Evolutionary conservation across 1,140 invertebrate genomes (phyloP), one percentile per base, ranked within the genome.

Genomic region (Musca vetustissima): DNA sequence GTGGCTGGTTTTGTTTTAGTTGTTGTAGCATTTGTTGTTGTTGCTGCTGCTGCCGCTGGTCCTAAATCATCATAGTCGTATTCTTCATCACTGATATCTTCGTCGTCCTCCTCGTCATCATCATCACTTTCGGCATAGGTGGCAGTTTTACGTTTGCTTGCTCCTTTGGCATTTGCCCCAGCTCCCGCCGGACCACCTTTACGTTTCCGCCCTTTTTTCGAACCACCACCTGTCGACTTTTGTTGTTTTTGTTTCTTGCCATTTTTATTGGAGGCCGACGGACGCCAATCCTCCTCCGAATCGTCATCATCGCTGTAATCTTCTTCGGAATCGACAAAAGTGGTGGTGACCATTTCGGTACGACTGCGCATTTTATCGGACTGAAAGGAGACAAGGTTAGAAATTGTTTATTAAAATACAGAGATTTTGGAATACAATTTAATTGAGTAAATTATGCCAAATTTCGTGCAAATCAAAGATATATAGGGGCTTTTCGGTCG

Each of bases 251-350:
- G 72, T 68, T 77, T 77, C 70, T 75, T 61, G 36, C 72, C 72
- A 55, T 75, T 78, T 68, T 77, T 79, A 65, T 74, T 78, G 7
- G 66, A 71, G 9, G 70, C 64, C 50, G 73, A 77, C 55, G 79
- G 79, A 1, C 79, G 73, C 79, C 79, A 81, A 68, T 81, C 79
- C 69, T 81, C 79, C 71, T 81, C 79, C 25, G 79, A 81, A n/a
- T 81, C 79, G 50, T 81, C 77, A 49, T 80, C 75, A 19, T 80
- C 79, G 68, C 80, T 81, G 36, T 72, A 80, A 36, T 81, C 79
- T 15, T 81, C 79, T 67, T 81, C 79, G 49, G 77, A 78, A 61
- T 81, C 79, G 21, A 77, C 79, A 59, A 81, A 81, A 36, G 79
- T 81, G 59, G 79, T 81, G 67, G 79, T 81, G 64, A 81, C 79